Evolutionary conservation across 2,797 vertebrate species (phyloP), one percentile per base, ranked within the genome.

Genomic region (Sebastes oblongus): DNA sequence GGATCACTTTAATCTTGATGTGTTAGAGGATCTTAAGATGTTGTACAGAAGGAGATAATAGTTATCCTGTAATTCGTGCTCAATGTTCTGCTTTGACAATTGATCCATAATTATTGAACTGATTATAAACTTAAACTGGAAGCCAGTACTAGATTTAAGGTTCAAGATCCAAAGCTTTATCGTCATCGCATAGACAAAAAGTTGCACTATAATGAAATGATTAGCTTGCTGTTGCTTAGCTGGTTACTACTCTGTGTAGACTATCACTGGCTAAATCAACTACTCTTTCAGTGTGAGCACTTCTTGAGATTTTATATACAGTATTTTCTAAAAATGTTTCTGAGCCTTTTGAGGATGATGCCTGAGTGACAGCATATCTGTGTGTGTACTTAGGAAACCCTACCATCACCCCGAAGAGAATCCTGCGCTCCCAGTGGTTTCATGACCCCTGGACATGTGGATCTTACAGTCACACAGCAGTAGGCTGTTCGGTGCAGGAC

Each of bases 381-480:
- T 73, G 7, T 73, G 16, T 89, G 9, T 66, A n/a, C 88, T 91
- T 84, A 99, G 98, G 97, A 67, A 96, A 98, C 78, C 95, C 96
- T 0, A 60, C 27, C 36, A 39, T 39, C 36, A 39, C 36, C 36
- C 13, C 36, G 36, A 39, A 13, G 36, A 39, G 36, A 39, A 39
- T 39, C 13, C 36, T 39, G 13, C 36, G 13, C 36, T 1, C 36
- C 36, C 36, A 39, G 13, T 39, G 36, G 36, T 39, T 14, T 39
- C 36, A 39, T 39, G 36, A 39, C 36, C 36, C 36, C 36, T 39
- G 97, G 92, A 97, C 96, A 20, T 94, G 88, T 27, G 98, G 98
- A 5, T 98, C 98, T 18, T 99, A 99, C 90, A 96, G 92, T 85
- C 96, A 97, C 2, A 93, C 96, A 42, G 96, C 95, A 0, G 95